A percentile compares a stretch with the other conserved stretches of the same genome.
Evolutionary conservation across 2,888 invertebrate species (phyloP).

Genomic region (Heliconius ethilla): DNA sequence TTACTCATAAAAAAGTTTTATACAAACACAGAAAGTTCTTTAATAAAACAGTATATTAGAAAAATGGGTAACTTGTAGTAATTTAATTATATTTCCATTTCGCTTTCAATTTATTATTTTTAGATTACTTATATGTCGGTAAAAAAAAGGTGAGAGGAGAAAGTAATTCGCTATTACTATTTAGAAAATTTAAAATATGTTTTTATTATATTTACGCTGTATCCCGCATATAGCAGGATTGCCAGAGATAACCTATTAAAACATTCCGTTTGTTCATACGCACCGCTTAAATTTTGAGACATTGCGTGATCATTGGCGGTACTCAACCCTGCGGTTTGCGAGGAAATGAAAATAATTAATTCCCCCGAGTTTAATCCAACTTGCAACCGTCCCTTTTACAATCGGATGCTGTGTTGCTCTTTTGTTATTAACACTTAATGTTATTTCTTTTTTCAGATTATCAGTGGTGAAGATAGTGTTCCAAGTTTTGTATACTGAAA

Average conservation of each 20-base stretch:
- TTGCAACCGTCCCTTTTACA: too few relatives aligned
- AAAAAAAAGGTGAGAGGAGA: neutral
- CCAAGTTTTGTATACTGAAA: conserved; percentile 37
- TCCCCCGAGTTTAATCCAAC: too few relatives aligned
- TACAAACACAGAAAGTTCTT: too few relatives aligned
- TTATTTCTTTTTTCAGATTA: conserved; percentile 45
- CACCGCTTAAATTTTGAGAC: neutral
- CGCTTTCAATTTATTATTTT: neutral
- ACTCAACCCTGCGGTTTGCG: neutral
- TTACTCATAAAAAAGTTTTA: too few relatives aligned
- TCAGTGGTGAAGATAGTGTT: conserved; percentile 39
- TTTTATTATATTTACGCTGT: too few relatives aligned
- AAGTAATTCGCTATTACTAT: neutral
- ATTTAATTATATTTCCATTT: too few relatives aligned
- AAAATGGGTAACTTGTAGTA: too few relatives aligned
- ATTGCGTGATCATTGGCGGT: neutral
- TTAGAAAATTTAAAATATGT: neutral
- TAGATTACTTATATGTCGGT: neutral
- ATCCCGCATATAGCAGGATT: too few relatives aligned
- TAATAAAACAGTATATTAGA: too few relatives aligned
- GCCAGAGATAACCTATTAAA: neutral
- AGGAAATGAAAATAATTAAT: neutral
- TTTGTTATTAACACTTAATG: too few relatives aligned
- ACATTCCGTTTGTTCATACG: neutral
- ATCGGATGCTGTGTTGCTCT: too few relatives aligned